Conservation (phyloP, 2,113 vertebrate genomes). For the Poeciliopsis retropinna region DNA sequence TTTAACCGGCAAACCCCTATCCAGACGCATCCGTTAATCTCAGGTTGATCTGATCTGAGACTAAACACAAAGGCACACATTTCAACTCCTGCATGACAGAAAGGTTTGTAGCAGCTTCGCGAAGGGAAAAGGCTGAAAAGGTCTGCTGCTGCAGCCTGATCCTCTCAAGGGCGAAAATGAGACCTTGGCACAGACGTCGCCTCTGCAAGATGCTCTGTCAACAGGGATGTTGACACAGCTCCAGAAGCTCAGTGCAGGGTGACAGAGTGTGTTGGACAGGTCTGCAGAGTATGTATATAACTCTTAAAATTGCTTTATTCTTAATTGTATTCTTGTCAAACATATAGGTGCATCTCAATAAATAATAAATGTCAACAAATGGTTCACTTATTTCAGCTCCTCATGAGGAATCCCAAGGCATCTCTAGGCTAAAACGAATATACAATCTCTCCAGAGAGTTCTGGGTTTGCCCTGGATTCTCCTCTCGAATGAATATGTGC, state of each 20-base stretch:
- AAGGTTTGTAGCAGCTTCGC: conserved; percentile 31
- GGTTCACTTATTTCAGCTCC: neutral
- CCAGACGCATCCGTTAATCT: neutral
- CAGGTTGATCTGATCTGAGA: neutral
- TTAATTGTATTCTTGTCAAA: neutral
- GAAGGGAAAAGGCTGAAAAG: conserved; percentile 30
- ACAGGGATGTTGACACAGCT: conserved; percentile 67
- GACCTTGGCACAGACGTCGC: conserved; percentile 50
- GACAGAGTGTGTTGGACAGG: neutral
- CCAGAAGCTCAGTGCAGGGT: conserved; percentile 28
- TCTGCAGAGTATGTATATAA: neutral
- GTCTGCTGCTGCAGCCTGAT: conserved; percentile 50
- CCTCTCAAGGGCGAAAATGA: conserved; percentile 63
- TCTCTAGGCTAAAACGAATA: too few relatives aligned
- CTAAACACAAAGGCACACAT: conserved; percentile 11
- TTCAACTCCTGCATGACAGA: conserved; percentile 52
- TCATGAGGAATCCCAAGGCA: too few relatives aligned
- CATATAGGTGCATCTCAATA: neutral
- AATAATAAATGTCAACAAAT: neutral
- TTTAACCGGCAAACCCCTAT: neutral
- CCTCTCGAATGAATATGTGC: too few relatives aligned
- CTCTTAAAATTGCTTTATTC: neutral
- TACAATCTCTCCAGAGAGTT: too few relatives aligned
- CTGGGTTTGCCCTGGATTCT: too few relatives aligned
- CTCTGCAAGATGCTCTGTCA: conserved; percentile 51